Percentiles rank a stretch among this genome's conserved stretches.
These are phyloP conservation scores for Macroglossus sobrinus DNA, from an alignment of 2,113 vertebrate species.

Conservation along the genomic window DNA sequence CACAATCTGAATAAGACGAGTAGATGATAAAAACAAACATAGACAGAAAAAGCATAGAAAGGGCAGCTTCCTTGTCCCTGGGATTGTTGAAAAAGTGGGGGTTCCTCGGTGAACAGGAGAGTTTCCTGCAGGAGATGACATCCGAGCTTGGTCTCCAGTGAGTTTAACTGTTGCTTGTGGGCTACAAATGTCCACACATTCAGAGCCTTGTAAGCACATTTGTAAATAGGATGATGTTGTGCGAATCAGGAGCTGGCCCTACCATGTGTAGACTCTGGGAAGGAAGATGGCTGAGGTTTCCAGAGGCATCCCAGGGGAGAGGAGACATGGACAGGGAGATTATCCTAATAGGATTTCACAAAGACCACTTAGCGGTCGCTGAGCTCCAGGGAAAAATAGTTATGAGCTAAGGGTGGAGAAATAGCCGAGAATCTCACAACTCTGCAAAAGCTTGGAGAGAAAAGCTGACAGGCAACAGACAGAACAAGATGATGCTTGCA, in stretches of 20 bases:
- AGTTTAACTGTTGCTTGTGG: not conserved
- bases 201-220: slow-evolving; percentile 10
- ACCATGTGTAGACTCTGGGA: not conserved
- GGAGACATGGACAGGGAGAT: slow-evolving; percentile 47
- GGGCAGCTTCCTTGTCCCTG: not conserved
- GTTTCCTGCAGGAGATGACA: not conserved
- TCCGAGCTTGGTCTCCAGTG: not conserved
- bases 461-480: slow-evolving; percentile 73
- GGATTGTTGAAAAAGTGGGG: not conserved
- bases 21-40: not conserved
- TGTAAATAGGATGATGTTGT: not conserved
- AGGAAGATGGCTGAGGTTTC: slow-evolving; percentile 14
- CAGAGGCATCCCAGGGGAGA: slow-evolving; percentile 49
- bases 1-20: not conserved
- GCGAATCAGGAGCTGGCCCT: not conserved
- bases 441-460: slow-evolving; percentile 53
- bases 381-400: slow-evolving; percentile 61
- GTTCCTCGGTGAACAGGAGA: not conserved
- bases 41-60: not conserved
- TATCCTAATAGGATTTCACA: slow-evolving; percentile 72
- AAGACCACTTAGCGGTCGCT: slow-evolving; percentile 58
- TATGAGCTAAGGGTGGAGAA: slow-evolving; percentile 67
- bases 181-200: not conserved
- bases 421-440: slow-evolving; percentile 65
- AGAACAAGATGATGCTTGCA: slow-evolving; percentile 70